Percentiles rank a stretch among this genome's conserved stretches.
These are phyloP conservation scores for Schizopygopsis malacanthus DNA, from an alignment of 2,797 vertebrate genomes.

Conservation along the genomic window DNA sequence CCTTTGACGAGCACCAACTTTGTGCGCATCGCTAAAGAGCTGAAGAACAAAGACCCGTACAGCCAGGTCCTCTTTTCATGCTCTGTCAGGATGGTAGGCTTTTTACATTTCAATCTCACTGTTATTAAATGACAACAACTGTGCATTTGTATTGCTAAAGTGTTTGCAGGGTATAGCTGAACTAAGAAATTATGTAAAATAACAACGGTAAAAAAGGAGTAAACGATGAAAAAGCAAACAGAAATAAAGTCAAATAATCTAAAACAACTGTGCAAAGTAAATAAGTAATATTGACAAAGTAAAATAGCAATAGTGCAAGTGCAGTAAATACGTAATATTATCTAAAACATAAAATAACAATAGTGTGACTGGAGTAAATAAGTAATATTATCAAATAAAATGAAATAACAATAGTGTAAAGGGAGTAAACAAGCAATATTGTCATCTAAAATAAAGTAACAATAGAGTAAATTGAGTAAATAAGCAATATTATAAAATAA, in stretches of 20 bases:
- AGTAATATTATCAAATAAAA: neutral
- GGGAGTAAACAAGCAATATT: neutral
- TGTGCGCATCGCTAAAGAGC: slow-evolving; percentile 75
- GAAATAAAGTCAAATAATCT: neutral
- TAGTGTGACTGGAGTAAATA: neutral
- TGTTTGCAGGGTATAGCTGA: neutral
- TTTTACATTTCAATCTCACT: neutral
- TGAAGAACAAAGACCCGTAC: slow-evolving; percentile 83
- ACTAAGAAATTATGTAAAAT: neutral
- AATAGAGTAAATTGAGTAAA: neutral
- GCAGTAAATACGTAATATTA: neutral
- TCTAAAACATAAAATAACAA: neutral
- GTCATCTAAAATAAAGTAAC: neutral
- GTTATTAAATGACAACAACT: neutral
- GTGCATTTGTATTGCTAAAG: neutral
- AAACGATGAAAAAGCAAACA: neutral
- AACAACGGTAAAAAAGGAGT: neutral
- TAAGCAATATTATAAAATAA: neutral
- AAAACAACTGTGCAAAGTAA: neutral
- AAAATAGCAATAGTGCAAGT: neutral
- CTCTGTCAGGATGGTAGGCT: slow-evolving; percentile 87
- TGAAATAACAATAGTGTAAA: neutral
- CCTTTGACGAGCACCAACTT: slow-evolving; percentile 80
- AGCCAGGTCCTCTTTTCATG: slow-evolving; percentile 86
- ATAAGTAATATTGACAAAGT: neutral